Evolutionary conservation across 2,888 invertebrate species (phyloP), one percentile per base, ranked within the genome.

Genomic region (Dendrolimus pini): DNA sequence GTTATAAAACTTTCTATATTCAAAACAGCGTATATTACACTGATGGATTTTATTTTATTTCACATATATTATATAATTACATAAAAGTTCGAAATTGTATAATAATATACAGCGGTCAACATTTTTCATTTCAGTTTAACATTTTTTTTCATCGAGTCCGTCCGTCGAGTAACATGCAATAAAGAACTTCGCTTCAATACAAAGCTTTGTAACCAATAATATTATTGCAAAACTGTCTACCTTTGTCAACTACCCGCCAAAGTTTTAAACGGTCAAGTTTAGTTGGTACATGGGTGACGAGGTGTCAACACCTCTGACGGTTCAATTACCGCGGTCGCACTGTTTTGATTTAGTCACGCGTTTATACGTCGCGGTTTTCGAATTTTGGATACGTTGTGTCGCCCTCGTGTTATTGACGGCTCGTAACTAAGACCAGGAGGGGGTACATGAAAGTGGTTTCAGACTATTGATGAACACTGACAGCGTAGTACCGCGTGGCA

Each of bases 231-330:
- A 47, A 47, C 47, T 12, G 12, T 47, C 9, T 10, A 47, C 47
- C 47, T 12, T 47, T 47, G 47, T 57, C 55, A 41, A 62, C 66
- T 62, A 65, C 68, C 66, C 66, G 61, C 66, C 64, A 70, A 83
- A 83, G 77, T 83, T 83, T 82, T 79, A 78, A 83, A 79, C 72
- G 80, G 77, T 75, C 73, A 71, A 75, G 77, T 73, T 10, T 47
- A 47, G 30, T 74, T 77, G 77, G 77, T 70, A 30, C 30, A 30
- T 65, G 61, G 63, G 67, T 80, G 83, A 81, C 81, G 73, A 77
- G 75, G 76, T 76, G 81, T 77, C 76, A 71, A 59, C 67, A 63
- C 60, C 60, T 65, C 66, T 80, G 83, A 80, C 82, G 72, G 75
- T 71, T 74, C 78, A 73, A 81, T 85, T 84, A 82, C 77, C 68